A percentile compares a stretch with the other conserved stretches of the same genome.
Evolutionary conservation across 2,888 invertebrate genomes (phyloP).

Genomic region (Masnerella sp.): DNA sequence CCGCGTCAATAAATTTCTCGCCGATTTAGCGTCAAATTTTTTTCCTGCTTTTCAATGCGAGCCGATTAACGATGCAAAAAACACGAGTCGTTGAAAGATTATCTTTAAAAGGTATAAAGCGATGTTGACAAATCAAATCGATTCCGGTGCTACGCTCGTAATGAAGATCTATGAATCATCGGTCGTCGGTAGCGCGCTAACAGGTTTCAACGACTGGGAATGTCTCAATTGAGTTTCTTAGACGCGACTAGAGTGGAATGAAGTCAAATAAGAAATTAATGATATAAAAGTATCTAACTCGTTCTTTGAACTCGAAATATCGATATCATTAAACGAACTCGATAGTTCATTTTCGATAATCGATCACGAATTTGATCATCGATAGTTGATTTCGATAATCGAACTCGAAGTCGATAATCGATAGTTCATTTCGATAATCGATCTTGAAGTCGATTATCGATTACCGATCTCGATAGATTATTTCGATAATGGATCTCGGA

Average conservation of each 20-base stretch:
- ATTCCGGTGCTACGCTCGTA: conserved; percentile 8
- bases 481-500: no score
- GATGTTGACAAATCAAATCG: conserved; percentile 22
- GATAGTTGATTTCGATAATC: no score
- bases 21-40: neutral
- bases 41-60: neutral
- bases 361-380: no score
- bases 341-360: no score
- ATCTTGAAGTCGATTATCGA: no score
- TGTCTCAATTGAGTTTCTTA: conserved; percentile 10
- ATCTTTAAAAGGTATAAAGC: conserved; percentile 7
- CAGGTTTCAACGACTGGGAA: conserved; percentile 21
- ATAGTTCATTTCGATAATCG: no score
- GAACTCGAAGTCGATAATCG: no score
- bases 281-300: no score
- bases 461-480: no score
- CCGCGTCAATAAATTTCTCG: neutral
- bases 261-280: neutral
- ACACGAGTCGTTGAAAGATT: neutral
- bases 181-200: conserved; percentile 10
- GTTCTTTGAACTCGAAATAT: no score
- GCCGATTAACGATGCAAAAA: conserved; percentile 1
- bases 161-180: conserved; percentile 33
- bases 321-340: no score
- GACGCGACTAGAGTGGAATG: conserved; percentile 1